Conservation (phyloP, 2,888 invertebrate species). For the Caenorhabditis imperialis region DNA sequence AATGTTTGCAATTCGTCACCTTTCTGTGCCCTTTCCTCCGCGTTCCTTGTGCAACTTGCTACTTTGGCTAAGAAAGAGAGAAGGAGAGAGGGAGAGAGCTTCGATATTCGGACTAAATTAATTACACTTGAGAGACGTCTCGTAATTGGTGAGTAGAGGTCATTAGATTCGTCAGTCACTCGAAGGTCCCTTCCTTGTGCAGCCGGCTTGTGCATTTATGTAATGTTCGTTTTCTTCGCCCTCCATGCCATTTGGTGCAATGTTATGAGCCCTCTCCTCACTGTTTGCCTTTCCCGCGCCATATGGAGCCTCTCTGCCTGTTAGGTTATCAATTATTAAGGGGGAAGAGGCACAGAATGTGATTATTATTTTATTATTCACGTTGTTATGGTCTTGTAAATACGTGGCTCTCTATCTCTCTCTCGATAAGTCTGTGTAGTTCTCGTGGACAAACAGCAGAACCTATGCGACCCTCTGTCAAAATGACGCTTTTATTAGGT, state of each 20-base stretch:
- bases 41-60: too few relatives aligned
- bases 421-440: slow-evolving; percentile 6
- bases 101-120: slow-evolving; percentile 52
- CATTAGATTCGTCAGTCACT: slow-evolving; percentile 50
- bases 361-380: slow-evolving; percentile 51
- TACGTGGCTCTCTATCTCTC: slow-evolving; percentile 8
- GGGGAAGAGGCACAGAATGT: slow-evolving; percentile 14
- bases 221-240: slow-evolving; percentile 32
- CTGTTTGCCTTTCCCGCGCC: slow-evolving; percentile 50
- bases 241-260: slow-evolving; percentile 25
- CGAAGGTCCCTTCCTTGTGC: slow-evolving; percentile 16
- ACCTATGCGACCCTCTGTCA: background rate
- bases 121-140: slow-evolving; percentile 56
- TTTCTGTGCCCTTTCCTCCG: slow-evolving; percentile 21
- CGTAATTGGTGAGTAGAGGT: slow-evolving; percentile 55
- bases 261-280: slow-evolving; percentile 30
- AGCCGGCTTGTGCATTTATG: slow-evolving; percentile 47
- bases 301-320: slow-evolving; percentile 40
- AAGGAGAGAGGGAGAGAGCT: too few relatives aligned
- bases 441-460: slow-evolving; percentile 1
- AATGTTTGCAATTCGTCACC: slow-evolving; percentile 43
- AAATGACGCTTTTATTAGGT: slow-evolving; percentile 33
- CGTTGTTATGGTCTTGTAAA: slow-evolving; percentile 1
- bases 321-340: slow-evolving; percentile 53
- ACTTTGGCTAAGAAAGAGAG: too few relatives aligned